Conservation (phyloP, 1,140 invertebrate genomes). For the Melanaphis sacchari region DNA sequence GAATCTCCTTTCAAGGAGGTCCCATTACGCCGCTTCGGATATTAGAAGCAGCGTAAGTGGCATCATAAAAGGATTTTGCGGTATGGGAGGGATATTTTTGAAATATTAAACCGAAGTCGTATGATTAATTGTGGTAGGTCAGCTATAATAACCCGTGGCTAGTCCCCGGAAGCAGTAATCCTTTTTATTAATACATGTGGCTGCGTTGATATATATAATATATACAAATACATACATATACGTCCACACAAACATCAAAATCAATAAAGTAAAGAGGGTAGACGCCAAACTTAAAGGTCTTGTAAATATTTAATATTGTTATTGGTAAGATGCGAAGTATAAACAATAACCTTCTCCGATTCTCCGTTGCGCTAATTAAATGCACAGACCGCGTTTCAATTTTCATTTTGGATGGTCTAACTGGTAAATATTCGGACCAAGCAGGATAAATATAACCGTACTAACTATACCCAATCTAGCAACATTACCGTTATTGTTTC, state of each 20-base stretch:
- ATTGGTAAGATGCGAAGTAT: conserved; percentile 46
- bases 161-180: conserved; percentile 15
- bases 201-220: not conserved
- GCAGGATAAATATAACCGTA: not conserved
- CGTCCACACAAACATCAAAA: not conserved
- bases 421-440: not conserved
- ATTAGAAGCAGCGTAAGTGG: not conserved
- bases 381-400: not conserved
- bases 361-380: not conserved
- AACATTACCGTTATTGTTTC: not conserved
- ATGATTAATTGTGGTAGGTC: conserved; percentile 48
- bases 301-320: conserved; percentile 55
- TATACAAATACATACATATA: not conserved
- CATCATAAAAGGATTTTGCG: not conserved
- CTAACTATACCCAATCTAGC: not conserved
- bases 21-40: not conserved
- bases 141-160: not conserved
- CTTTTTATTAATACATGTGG: conserved; percentile 33
- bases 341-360: conserved; percentile 38
- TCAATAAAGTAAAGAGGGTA: conserved; percentile 42
- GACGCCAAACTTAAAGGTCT: conserved; percentile 36
- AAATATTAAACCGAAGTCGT: conserved; percentile 13
- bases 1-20: not conserved
- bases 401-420: not conserved
- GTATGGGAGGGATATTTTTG: conserved; percentile 8